These are phyloP conservation scores for Turdus rufiventris DNA, from an alignment of 2,113 vertebrate species.

Conservation along the genomic window DNA sequence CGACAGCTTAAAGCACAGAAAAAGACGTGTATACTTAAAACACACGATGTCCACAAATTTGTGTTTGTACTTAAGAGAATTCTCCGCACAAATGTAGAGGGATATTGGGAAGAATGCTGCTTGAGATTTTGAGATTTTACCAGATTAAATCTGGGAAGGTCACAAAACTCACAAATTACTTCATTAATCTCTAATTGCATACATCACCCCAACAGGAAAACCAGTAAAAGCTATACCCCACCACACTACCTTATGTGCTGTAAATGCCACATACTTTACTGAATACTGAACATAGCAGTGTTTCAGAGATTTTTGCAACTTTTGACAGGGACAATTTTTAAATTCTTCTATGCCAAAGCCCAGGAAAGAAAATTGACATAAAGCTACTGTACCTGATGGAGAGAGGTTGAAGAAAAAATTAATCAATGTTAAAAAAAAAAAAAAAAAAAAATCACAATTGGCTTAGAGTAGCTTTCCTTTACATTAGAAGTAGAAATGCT, in stretches of 20 bases:
- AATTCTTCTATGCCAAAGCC: not conserved
- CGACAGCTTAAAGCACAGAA: not conserved
- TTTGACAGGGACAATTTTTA: not conserved
- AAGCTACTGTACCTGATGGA: not conserved
- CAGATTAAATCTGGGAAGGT: not conserved
- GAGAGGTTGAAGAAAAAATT: not conserved
- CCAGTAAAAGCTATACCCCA: not conserved
- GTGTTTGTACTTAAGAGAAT: not conserved
- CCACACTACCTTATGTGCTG: not conserved
- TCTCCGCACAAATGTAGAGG: not conserved
- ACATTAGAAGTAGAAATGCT: not conserved
- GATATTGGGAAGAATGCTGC: not conserved
- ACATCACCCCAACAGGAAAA: not conserved
- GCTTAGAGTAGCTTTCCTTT: not conserved
- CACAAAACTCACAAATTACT: not conserved
- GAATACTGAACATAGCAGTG: not conserved
- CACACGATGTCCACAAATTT: accelerated
- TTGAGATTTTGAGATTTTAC: not conserved
- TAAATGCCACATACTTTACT: not conserved
- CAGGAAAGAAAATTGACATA: not conserved
- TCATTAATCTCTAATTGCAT: not conserved
- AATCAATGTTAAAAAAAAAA: not conserved
- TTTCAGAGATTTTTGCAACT: not conserved
- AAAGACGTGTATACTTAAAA: not conserved
- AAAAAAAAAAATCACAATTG: not conserved